Percentiles rank a stretch among this genome's conserved stretches.
These are phyloP conservation scores for Pyralis farinalis DNA, from an alignment of 2,888 invertebrate species.

Conservation along the genomic window DNA sequence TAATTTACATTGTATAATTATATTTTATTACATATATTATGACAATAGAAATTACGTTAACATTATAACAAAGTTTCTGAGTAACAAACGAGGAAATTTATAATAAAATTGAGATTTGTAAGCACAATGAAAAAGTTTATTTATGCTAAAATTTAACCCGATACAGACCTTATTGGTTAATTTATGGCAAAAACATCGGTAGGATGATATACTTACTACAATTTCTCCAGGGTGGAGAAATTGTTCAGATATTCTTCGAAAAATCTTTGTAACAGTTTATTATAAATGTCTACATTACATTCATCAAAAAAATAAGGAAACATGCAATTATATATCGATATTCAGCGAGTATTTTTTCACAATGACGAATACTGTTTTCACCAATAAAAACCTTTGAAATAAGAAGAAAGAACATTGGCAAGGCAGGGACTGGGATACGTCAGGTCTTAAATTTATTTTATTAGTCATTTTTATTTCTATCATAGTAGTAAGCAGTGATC, in stretches of 20 bases:
- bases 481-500: too few relatives aligned
- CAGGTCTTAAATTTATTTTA: too few relatives aligned
- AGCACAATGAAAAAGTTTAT: neutral
- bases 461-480: too few relatives aligned
- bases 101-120: neutral
- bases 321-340: neutral
- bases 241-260: neutral
- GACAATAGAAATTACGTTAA: neutral
- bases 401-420: too few relatives aligned
- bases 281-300: conserved; percentile 2
- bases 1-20: conserved; percentile 8
- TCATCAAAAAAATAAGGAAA: neutral
- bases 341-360: neutral
- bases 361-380: too few relatives aligned
- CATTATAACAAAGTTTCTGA: conserved; percentile 1
- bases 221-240: neutral
- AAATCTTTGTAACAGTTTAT: neutral
- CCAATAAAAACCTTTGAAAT: too few relatives aligned
- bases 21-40: conserved; percentile 5
- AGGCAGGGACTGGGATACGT: too few relatives aligned
- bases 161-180: neutral
- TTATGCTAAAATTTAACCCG: neutral
- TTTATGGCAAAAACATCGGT: conserved; percentile 1
- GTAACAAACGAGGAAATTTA: neutral
- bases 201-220: neutral